Conservation (phyloP, 2,113 vertebrate genomes). For the Probosciger aterrimus region DNA sequence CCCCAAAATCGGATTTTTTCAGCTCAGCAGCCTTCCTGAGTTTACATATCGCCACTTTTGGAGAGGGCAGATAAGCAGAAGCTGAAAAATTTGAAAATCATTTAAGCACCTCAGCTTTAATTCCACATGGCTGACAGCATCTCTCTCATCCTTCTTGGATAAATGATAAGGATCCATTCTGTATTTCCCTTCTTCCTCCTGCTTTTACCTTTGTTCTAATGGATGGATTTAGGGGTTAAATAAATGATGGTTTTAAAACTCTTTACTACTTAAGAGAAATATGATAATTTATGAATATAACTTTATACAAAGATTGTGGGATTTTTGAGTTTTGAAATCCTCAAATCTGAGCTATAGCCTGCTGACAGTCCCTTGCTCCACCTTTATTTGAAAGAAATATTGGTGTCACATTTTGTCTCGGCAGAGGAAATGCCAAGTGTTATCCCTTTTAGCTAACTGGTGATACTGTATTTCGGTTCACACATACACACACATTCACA, state of each 20-base stretch:
- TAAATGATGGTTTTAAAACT: not conserved
- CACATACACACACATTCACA: no score
- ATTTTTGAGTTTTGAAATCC: not conserved
- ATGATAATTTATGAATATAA: not conserved
- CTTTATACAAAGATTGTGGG: not conserved
- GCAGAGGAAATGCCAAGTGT: not conserved
- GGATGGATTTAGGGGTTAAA: not conserved
- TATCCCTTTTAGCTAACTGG: not conserved
- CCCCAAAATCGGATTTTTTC: not conserved
- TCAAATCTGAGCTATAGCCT: not conserved
- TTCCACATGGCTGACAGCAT: not conserved
- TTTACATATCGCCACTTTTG: not conserved
- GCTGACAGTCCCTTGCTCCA: not conserved
- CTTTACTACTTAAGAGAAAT: not conserved
- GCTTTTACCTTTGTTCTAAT: not conserved
- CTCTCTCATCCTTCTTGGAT: not conserved
- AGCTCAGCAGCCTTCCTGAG: not conserved
- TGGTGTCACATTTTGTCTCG: not conserved
- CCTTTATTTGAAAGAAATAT: not conserved
- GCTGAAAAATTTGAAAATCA: not conserved
- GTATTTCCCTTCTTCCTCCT: not conserved
- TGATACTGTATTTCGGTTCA: not conserved
- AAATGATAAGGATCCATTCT: not conserved
- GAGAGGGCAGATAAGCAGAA: not conserved
- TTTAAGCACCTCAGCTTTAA: not conserved